Percentiles rank a stretch among this genome's conserved stretches.
Evolutionary conservation across 2,113 vertebrate genomes (phyloP).

Genomic region (Cyanoliseus patagonus): DNA sequence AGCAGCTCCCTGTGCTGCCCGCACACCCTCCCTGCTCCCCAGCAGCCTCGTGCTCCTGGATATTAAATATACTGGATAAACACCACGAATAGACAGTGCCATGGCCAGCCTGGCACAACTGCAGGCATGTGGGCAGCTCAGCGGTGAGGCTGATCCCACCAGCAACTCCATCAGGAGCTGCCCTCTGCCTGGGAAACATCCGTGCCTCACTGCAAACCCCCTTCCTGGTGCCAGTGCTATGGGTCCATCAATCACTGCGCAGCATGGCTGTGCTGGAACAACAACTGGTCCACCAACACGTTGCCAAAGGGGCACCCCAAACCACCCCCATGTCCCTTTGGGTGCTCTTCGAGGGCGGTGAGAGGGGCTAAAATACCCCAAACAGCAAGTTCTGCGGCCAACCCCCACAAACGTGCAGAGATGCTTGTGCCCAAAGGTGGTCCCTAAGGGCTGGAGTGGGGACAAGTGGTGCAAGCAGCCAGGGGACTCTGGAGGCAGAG

Average conservation of each 20-base stretch:
- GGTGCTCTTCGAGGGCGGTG: neutral
- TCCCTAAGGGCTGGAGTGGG: accelerated
- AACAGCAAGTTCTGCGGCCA: neutral
- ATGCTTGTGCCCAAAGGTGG: neutral
- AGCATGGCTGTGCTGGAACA: neutral
- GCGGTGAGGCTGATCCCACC: neutral
- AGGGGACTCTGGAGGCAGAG: neutral
- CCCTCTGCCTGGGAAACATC: neutral
- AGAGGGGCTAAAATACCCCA: neutral
- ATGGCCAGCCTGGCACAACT: neutral
- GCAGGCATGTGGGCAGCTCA: neutral
- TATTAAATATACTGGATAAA: neutral
- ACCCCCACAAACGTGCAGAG: neutral
- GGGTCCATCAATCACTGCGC: neutral
- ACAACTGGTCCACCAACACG: accelerated
- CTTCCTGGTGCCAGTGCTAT: accelerated
- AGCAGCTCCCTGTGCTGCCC: neutral
- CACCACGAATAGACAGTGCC: neutral
- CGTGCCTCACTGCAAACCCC: neutral
- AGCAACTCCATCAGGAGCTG: accelerated
- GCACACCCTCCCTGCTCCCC: neutral
- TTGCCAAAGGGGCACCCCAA: neutral
- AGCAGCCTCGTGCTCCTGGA: conserved; percentile 10
- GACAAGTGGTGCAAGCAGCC: neutral
- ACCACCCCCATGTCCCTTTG: accelerated